phyloP scores from a whole-genome alignment of 2,888 invertebrate species.

The Colostygia pectinataria region DNA sequence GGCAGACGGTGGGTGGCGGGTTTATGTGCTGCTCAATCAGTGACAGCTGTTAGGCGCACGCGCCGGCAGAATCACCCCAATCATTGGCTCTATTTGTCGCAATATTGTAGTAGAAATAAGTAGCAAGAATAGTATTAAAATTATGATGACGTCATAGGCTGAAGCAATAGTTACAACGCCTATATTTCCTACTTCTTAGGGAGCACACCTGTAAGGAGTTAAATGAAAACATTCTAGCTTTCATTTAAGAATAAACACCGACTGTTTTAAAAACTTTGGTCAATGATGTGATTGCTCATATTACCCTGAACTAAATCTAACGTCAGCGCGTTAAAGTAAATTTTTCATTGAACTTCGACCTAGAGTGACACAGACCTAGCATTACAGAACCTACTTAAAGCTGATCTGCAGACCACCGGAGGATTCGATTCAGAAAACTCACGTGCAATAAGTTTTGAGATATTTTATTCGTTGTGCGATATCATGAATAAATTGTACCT shows the following conservation, averaged over 20 bases:
- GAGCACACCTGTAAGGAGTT: no score
- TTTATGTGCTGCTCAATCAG: conserved; percentile 71
- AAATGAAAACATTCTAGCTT: no score
- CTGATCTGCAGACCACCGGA: conserved; percentile 45
- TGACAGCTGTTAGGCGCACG: conserved; percentile 69
- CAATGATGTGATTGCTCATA: neutral
- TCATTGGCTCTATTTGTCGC: conserved; percentile 70
- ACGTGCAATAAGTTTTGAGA: conserved; percentile 27
- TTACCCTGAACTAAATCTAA: neutral
- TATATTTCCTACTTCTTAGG: no score
- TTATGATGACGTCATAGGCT: no score
- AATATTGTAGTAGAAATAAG: conserved; percentile 33
- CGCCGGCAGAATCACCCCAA: conserved; percentile 60
- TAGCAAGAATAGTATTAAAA: neutral
- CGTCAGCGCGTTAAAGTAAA: neutral
- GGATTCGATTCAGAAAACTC: conserved; percentile 31
- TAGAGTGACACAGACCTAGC: conserved; percentile 1
- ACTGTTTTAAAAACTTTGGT: no score
- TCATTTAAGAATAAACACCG: no score
- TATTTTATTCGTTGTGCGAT: conserved; percentile 28
- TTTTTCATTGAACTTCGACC: neutral
- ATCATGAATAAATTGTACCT: conserved; percentile 30
- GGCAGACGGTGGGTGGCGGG: conserved; percentile 69
- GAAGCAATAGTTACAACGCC: no score
- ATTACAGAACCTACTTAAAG: conserved; percentile 25